These are phyloP conservation scores for Lapara coniferarum DNA, from an alignment of 2,888 invertebrate species.

Conservation along the genomic window DNA sequence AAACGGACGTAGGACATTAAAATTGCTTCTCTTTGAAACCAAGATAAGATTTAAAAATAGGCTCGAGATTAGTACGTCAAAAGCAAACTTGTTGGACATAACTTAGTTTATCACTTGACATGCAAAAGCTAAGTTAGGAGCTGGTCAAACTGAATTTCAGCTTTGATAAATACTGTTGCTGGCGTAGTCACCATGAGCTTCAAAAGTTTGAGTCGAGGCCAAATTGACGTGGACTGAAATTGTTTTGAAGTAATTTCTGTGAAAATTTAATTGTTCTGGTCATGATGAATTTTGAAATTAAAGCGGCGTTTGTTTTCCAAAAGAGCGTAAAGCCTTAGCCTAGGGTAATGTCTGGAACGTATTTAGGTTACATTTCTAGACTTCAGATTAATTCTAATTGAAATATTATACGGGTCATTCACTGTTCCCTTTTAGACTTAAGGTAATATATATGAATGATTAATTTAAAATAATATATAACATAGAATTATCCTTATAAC, in stretches of 20 bases:
- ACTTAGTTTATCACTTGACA: conserved; percentile 38
- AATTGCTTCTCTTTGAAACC: not conserved
- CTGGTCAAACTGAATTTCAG: conserved; percentile 44
- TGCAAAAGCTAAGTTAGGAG: conserved; percentile 39
- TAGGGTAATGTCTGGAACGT: no score
- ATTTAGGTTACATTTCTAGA: no score
- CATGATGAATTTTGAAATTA: not conserved
- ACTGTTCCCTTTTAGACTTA: no score
- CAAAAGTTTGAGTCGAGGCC: conserved; percentile 7
- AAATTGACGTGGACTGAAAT: conserved; percentile 23
- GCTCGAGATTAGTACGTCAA: conserved; percentile 19
- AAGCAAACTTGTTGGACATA: conserved; percentile 28
- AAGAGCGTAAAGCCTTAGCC: not conserved
- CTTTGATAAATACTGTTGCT: conserved; percentile 48
- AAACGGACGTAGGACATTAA: not conserved
- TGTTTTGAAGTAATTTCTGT: conserved; percentile 14
- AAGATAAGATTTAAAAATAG: conserved; percentile 13
- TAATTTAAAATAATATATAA: no score
- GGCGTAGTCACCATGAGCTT: conserved; percentile 36
- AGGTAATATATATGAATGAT: no score
- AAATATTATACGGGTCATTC: no score
- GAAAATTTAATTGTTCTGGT: conserved; percentile 13
- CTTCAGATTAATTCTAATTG: no score
- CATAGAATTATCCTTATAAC: no score
- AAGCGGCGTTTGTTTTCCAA: not conserved